These are phyloP conservation scores for Canis aureus DNA, from an alignment of 2,113 vertebrate species.

Conservation along the genomic window DNA sequence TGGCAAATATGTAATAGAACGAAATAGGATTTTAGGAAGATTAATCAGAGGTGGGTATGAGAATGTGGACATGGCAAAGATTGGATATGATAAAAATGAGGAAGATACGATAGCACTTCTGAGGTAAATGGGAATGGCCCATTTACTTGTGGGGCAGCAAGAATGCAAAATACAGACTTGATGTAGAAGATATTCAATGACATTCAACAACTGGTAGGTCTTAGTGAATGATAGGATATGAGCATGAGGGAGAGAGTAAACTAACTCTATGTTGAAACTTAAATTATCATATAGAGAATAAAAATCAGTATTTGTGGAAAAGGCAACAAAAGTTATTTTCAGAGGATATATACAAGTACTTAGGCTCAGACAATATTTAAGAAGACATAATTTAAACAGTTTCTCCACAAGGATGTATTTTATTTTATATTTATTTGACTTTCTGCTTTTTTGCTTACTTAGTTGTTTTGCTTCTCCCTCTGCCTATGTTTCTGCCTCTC, in stretches of 20 bases:
- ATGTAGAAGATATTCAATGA: neutral
- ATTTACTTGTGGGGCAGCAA: neutral
- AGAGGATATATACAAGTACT: neutral
- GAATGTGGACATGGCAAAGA: neutral
- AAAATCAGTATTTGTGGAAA: slow-evolving; percentile 18
- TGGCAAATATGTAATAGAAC: neutral
- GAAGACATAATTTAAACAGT: neutral
- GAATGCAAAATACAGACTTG: slow-evolving; percentile 26
- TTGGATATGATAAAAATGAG: neutral
- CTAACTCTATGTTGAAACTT: neutral
- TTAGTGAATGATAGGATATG: neutral
- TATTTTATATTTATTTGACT: neutral
- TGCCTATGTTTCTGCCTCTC: too few species aligned
- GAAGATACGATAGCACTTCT: neutral
- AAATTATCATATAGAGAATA: neutral
- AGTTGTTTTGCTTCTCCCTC: neutral
- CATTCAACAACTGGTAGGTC: neutral
- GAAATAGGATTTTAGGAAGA: neutral
- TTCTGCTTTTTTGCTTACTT: slow-evolving; percentile 46
- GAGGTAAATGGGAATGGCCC: neutral
- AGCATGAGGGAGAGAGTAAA: neutral
- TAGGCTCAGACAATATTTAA: slow-evolving; percentile 22
- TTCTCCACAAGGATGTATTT: slow-evolving; percentile 5
- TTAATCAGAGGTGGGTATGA: neutral
- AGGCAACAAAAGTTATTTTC: neutral